Percentiles rank a stretch among this genome's conserved stretches.
Conservation (phyloP, 1,140 invertebrate genomes). For the Tyrophagus putrescentiae region DNA sequence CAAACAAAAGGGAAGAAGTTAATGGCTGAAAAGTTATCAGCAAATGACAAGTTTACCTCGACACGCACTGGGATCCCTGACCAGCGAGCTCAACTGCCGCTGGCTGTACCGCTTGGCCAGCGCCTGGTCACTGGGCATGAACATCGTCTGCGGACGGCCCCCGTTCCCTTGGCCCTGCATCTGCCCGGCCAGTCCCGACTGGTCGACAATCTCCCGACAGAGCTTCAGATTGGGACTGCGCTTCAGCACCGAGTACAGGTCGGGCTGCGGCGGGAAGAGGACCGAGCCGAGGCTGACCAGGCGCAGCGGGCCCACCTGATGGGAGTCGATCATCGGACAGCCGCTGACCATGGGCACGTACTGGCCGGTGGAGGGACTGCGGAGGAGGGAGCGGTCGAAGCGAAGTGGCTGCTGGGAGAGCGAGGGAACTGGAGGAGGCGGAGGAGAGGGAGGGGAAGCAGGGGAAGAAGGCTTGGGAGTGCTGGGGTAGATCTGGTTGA, state of each 20-base stretch:
- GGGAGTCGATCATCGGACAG: slow-evolving; percentile 4
- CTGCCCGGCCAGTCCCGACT: neutral
- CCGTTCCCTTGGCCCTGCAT: neutral
- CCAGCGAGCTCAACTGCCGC: neutral
- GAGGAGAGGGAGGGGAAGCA: neutral
- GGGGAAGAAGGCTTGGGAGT: neutral
- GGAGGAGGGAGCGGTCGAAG: neutral
- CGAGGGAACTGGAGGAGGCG: neutral
- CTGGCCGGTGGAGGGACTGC: neutral
- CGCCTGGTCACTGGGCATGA: slow-evolving; percentile 1
- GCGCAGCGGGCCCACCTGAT: slow-evolving; percentile 6
- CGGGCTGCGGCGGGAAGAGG: slow-evolving; percentile 2
- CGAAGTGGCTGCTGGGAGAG: neutral
- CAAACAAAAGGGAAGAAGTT: neutral
- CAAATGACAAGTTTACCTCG: neutral
- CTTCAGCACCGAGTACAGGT: slow-evolving; percentile 10
- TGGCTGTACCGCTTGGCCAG: neutral
- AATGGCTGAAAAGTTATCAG: neutral
- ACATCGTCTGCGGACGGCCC: neutral
- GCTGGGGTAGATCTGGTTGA: slow-evolving; percentile 10
- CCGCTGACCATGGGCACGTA: neutral
- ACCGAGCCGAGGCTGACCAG: neutral
- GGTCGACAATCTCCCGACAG: slow-evolving; percentile 7
- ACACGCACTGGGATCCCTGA: slow-evolving; percentile 9
- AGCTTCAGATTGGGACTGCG: neutral